These are phyloP conservation scores for Amphipoea oculea DNA, from an alignment of 2,888 invertebrate species.

Conservation along the genomic window DNA sequence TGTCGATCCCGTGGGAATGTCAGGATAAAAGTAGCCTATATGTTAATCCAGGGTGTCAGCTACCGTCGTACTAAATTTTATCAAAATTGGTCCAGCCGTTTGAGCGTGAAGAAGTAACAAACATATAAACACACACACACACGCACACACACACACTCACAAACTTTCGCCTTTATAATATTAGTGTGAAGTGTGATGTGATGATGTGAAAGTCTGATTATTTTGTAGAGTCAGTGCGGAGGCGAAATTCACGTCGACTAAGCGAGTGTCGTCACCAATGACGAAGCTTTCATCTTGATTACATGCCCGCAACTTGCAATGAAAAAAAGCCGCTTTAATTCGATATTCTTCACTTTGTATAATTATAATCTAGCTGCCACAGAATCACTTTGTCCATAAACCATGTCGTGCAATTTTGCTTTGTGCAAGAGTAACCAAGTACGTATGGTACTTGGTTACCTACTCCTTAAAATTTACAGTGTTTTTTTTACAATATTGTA, in stretches of 20 bases:
- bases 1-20: too few relatives aligned
- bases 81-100: too few relatives aligned
- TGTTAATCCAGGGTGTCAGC: too few relatives aligned
- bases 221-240: conserved; percentile 48
- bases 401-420: conserved; percentile 4
- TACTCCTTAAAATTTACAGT: neutral
- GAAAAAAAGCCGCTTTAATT: conserved; percentile 70
- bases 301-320: conserved; percentile 76
- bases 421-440: neutral
- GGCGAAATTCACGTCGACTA: conserved; percentile 30
- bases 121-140: too few relatives aligned
- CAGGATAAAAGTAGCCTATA: too few relatives aligned
- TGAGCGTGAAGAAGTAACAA: too few relatives aligned
- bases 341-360: conserved; percentile 73
- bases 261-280: conserved; percentile 58
- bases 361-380: conserved; percentile 61
- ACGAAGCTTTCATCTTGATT: conserved; percentile 81
- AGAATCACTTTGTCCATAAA: conserved; percentile 34
- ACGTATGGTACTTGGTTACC: neutral
- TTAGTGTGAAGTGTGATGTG: too few relatives aligned
- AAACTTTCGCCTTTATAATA: too few relatives aligned
- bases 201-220: conserved; percentile 22
- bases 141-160: too few relatives aligned
- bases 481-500: neutral
- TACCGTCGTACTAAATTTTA: too few relatives aligned